Base-by-base conservation (phyloP, 1,140 invertebrate genomes). In the Druon quercuslanigerum region DNA sequence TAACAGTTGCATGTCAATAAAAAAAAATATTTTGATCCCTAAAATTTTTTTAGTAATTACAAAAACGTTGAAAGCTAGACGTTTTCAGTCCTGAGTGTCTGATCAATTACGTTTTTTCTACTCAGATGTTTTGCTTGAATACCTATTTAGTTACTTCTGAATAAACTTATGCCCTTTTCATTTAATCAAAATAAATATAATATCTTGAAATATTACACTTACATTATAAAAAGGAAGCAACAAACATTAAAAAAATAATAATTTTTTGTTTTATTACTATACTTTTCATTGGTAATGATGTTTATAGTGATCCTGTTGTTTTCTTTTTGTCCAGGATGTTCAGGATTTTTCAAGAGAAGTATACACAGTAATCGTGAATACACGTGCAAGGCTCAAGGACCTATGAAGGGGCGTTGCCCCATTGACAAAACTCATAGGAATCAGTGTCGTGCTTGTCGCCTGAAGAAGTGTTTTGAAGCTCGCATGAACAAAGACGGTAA, bases 401-500 rank as follows among this genome's bases (percentile, higher is more conserved):
- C 97, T 82, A 92, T 97, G 87, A 98, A 98, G 90, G 97, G 97
- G 74, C 94, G 96, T 76, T 99, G 98, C 92, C 97, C 97, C 6
- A 97, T 99, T 73, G 98, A 99, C 92, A 99, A 99, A 92, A 99
- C 97, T 0, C 98, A 99, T 88, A 93, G 98, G 52, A 99, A 99
- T 93, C 98, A 99, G 92, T 99, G 98, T 91, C 93, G 98, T 73
- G 98, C 98, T 82, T 99, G 98, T 90, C 93, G 98, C 70, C 94
- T 99, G 25, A 97, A 96, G 85, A 99, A 99, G 92, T 99, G 98
- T 90, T 97, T 99, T 88, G 96, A 98, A 90, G 97, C 97, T 54
- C 96, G 97, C 80, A 99, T 99, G 98, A 99, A 99, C 90, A 99
- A 98, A 94, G 98, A 99, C 93, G 98, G 98, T 99, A 92, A 96